Conservation (phyloP, 2,113 vertebrate genomes). For the Scomber colias region DNA sequence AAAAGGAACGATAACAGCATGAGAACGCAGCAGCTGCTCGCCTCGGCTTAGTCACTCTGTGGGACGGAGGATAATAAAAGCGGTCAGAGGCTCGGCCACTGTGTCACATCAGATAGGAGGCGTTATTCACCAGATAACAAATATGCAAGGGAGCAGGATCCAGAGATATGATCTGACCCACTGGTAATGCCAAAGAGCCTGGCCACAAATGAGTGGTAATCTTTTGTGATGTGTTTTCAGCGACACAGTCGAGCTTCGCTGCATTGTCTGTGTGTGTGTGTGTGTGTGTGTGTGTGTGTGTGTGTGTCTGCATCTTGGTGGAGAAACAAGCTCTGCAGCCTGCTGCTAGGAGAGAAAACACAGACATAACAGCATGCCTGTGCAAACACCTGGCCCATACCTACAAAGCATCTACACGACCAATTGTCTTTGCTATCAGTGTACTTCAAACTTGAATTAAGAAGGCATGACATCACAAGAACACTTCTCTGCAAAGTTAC, state of each 20-base stretch:
- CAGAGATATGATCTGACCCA: slow-evolving; percentile 65
- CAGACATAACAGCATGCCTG: slow-evolving; percentile 48
- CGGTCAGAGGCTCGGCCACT: slow-evolving; percentile 43
- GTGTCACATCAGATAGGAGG: slow-evolving; percentile 72
- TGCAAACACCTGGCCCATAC: slow-evolving; percentile 34
- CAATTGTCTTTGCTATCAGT: not conserved
- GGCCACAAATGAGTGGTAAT: slow-evolving; percentile 39
- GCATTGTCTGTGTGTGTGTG: slow-evolving; percentile 14
- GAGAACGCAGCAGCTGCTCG: slow-evolving; percentile 70
- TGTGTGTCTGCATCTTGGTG: slow-evolving; percentile 13
- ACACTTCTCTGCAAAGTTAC: not conserved
- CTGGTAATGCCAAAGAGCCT: slow-evolving; percentile 50
- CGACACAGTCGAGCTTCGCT: slow-evolving; percentile 35
- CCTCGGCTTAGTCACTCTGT: slow-evolving; percentile 58
- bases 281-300: slow-evolving; percentile 3
- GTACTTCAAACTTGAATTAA: slow-evolving; percentile 8
- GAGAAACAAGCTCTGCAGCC: slow-evolving; percentile 32
- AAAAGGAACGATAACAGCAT: slow-evolving; percentile 68
- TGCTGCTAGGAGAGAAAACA: slow-evolving; percentile 53
- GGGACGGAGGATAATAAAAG: slow-evolving; percentile 58
- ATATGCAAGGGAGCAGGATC: slow-evolving; percentile 38
- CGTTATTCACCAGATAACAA: slow-evolving; percentile 55
- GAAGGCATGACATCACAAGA: not conserved
- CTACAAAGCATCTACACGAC: slow-evolving; percentile 29
- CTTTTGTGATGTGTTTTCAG: slow-evolving; percentile 53